Base-by-base conservation (phyloP, 2,797 vertebrate species). In the Setipinna tenuifilis region DNA sequence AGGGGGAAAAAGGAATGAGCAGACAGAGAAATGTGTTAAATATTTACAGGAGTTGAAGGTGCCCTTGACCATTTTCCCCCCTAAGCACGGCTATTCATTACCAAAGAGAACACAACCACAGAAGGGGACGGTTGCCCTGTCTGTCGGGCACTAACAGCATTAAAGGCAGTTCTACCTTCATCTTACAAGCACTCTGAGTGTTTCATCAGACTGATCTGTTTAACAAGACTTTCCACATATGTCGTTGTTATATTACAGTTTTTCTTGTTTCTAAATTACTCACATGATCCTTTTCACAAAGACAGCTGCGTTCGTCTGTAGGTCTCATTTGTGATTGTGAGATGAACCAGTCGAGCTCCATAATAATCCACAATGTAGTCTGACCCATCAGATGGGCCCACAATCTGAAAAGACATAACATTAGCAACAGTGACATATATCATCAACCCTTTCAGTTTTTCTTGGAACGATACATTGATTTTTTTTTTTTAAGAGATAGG, bases 331-430 rank as follows among this genome's bases (percentile, higher is more conserved):
- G 95, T 98, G 89, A 99, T 98, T 84, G 95, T 95, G 88, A 99
- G 94, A 23, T 96, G 95, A 2, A 94, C 97, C 82, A 99, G 97
- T 50, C 98, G 95, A 82, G 98, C 97, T 50, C 98, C 98, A 0
- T 99, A 99, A 90, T 98, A 99, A 94, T 99, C 98, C 87, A 99
- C 98, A 46, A 99, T 99, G 92, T 99, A 99, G 95, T 95, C 96
- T 0, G 98, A 98, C 68, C 98, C 98, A 31, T 99, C 98, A 0
- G 98, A 97, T 12, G 98, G 98, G 87, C 98, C 98, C 31, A 99
- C 98, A 0, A 99, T 98, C 98, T 99, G 92, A 82, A 88, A 84
- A 25, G 4, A 48, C 28, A 50, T 21, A 58, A 35, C 9, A 65
- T 28, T n/a, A 62, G 21, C 59, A 65, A 28, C 23, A 28, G 28